A percentile compares a stretch with the other conserved stretches of the same genome.
phyloP scores from a whole-genome alignment of 2,797 vertebrate genomes.

The Sparidentex hasta region DNA sequence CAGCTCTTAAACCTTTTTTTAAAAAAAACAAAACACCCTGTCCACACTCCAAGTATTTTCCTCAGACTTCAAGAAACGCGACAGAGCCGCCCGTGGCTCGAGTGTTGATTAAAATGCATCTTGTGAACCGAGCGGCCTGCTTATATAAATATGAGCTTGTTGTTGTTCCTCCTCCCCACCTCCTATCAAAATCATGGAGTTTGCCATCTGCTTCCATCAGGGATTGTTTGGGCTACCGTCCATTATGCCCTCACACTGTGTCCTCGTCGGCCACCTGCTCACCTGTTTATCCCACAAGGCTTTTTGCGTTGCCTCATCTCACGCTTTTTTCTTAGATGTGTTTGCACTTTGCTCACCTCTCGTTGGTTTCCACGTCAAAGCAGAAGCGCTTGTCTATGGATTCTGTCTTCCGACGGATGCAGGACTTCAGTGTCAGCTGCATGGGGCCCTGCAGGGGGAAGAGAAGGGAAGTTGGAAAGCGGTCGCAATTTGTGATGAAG shows the following conservation, averaged over 20 bases:
- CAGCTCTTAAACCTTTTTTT: constrained; percentile 59
- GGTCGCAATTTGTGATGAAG: not conserved
- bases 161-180: constrained; percentile 51
- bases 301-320: constrained; percentile 35
- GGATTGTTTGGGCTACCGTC: constrained; percentile 81
- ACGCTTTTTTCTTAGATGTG: constrained; percentile 22
- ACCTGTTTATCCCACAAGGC: constrained; percentile 76
- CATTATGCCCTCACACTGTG: constrained; percentile 74
- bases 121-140: constrained; percentile 44
- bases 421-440: constrained; percentile 92
- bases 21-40: constrained; percentile 29
- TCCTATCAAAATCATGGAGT: constrained; percentile 24
- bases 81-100: constrained; percentile 50
- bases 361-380: constrained; percentile 94
- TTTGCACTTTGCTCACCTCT: constrained; percentile 87
- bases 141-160: constrained; percentile 72
- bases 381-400: constrained; percentile 99
- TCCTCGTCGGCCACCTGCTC: constrained; percentile 81
- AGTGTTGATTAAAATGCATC: constrained; percentile 55
- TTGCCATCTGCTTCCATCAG: constrained; percentile 77
- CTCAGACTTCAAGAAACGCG: constrained; percentile 39
- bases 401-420: constrained; percentile 94
- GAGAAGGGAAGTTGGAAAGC: not conserved
- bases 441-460: constrained; percentile 83
- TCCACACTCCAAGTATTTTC: constrained; percentile 41